Base-by-base conservation (phyloP, 1,140 invertebrate genomes). In the Habropoda laboriosa region DNA sequence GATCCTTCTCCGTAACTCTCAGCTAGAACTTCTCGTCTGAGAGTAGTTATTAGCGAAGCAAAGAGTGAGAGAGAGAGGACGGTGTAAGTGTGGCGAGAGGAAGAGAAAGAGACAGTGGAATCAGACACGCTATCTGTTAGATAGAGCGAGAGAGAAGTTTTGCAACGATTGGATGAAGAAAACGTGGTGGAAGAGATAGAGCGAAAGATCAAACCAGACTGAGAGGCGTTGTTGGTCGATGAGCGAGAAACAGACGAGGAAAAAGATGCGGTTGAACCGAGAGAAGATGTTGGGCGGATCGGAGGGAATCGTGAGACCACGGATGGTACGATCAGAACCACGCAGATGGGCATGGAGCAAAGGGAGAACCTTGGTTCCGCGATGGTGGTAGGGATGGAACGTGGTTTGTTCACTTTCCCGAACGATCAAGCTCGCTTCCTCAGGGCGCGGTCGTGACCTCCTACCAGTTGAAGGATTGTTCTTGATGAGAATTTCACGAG, bases 341-440 rank as follows among this genome's bases (percentile, higher is more conserved):
- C 67, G 78, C 61, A 64, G 84, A 85, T 82, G 83, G 80, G 75
- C 80, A 82, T 80, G 76, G 83, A 81, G 85, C 64, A 86, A 86
- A 87, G 85, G 81, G 84, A 86, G 84, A 87, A 86, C 74, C 84
- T 86, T 86, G 85, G 84, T 86, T 87, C 85, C 88, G 88, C 66
- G 74, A 82, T 86, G 67, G 75, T 90, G 88, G 92, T 88, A 90
- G 92, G 92, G 92, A 93, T 92, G 92, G 92, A 93, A 93, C 91
- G 92, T 87, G 88, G 92, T 90, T 92, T 87, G 92, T 92, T 92
- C 91, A 93, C 92, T 93, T 93, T 92, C 92, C 91, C 90, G 89
- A 88, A 91, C 85, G 86, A 86, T 86, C 87, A 72, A n/a, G 85
- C 87, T 87, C 79, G 86, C 86, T 87, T 91, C 87, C 90, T 89